phyloP scores from a whole-genome alignment of 2,797 vertebrate genomes.

The Apogon hyalosoma region DNA sequence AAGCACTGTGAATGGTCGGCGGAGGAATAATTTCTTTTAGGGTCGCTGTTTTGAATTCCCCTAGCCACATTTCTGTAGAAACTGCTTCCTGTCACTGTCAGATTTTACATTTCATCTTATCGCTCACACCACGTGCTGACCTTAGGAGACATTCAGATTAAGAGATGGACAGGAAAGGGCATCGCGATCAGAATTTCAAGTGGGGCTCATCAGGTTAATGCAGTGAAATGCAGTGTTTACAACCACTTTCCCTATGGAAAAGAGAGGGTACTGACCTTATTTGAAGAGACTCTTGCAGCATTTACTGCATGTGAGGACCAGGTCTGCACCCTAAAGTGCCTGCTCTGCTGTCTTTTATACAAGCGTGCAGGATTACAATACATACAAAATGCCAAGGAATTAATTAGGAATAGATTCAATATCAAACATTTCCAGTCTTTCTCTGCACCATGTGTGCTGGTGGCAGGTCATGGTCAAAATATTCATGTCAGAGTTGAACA shows the following conservation, averaged over 20 bases:
- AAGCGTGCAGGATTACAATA: conserved; percentile 24
- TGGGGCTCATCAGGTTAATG: conserved; percentile 57
- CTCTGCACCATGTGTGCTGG: conserved; percentile 50
- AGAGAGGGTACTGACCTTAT: conserved; percentile 43
- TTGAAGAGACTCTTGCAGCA: conserved; percentile 24
- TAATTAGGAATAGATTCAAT: conserved; percentile 33
- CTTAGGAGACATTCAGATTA: conserved; percentile 53
- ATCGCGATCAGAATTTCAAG: conserved; percentile 51
- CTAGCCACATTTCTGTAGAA: conserved; percentile 33
- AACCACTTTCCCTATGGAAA: conserved; percentile 25
- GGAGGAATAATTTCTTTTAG: conserved; percentile 36
- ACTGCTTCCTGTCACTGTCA: conserved; percentile 43
- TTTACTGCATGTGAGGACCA: conserved; percentile 24
- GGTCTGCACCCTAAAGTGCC: conserved; percentile 39
- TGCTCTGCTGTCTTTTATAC: conserved; percentile 33
- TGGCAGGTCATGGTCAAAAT: conserved; percentile 43
- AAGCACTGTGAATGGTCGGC: conserved; percentile 36
- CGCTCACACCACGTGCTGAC: conserved; percentile 46
- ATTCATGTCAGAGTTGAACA: conserved; percentile 37
- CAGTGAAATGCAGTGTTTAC: conserved; percentile 53
- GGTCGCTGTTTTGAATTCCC: conserved; percentile 41
- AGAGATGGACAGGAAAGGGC: conserved; percentile 54
- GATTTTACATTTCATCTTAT: conserved; percentile 49
- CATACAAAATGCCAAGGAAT: conserved; percentile 19
- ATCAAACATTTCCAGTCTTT: conserved; percentile 35